These are phyloP conservation scores for Leptodactylus fallax DNA, from an alignment of 2,797 vertebrate genomes.

Conservation along the genomic window DNA sequence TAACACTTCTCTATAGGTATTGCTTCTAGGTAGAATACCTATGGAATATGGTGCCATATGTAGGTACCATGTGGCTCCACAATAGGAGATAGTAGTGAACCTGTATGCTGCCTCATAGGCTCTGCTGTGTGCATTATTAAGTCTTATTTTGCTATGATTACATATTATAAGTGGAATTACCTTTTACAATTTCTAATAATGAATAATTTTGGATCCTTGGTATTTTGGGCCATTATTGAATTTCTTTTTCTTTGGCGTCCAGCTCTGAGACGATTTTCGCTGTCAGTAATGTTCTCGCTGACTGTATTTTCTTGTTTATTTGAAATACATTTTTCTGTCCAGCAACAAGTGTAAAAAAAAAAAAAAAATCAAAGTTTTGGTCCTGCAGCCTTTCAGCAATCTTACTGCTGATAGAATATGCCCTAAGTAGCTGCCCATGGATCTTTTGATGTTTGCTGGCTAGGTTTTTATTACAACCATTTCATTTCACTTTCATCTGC, in stretches of 20 bases:
- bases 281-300: not conserved
- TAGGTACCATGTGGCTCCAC: too few relatives aligned
- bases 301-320: conserved; percentile 6
- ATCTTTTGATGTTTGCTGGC: conserved; percentile 52
- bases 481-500: conserved; percentile 49
- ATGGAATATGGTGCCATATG: too few relatives aligned
- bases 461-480: conserved; percentile 43
- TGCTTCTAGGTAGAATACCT: too few relatives aligned
- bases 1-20: too few relatives aligned
- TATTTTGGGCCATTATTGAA: not conserved
- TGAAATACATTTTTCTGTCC: not conserved
- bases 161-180: too few relatives aligned
- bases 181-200: not conserved
- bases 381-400: conserved; percentile 35
- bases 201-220: not conserved
- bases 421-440: conserved; percentile 52
- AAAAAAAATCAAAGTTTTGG: conserved; percentile 13
- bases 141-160: too few relatives aligned
- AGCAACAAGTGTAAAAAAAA: conserved; percentile 24
- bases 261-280: not conserved
- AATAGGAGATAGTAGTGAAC: too few relatives aligned
- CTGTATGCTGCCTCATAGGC: too few relatives aligned
- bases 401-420: conserved; percentile 35
- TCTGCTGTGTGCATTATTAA: too few relatives aligned
- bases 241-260: not conserved